A percentile compares a stretch with the other conserved stretches of the same genome.
phyloP scores from a whole-genome alignment of 2,113 vertebrate species.

The Illadopsis cleaveri region DNA sequence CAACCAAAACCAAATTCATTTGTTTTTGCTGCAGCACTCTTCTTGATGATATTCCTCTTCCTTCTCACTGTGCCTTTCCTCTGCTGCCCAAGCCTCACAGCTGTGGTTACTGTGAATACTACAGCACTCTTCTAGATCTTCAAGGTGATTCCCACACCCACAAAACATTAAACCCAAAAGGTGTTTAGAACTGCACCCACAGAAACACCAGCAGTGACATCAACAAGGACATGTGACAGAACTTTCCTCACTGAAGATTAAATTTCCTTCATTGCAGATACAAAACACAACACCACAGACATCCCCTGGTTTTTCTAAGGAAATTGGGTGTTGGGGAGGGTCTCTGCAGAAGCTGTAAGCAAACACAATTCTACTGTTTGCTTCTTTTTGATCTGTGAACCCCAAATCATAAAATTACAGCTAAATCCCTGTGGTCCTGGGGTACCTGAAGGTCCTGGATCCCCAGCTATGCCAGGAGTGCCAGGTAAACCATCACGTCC shows the following conservation, averaged over 20 bases:
- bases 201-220: neutral
- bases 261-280: neutral
- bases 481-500: slow-evolving; percentile 82
- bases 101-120: neutral
- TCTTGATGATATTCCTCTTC: neutral
- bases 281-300: neutral
- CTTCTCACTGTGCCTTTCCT: neutral
- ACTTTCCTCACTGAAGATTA: neutral
- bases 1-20: neutral
- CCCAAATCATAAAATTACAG: slow-evolving; percentile 70
- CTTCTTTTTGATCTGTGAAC: neutral
- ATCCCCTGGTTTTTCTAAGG: neutral
- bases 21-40: neutral
- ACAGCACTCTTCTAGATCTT: neutral
- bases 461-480: slow-evolving; percentile 76
- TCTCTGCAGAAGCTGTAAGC: neutral
- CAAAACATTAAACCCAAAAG: neutral
- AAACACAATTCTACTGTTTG: neutral
- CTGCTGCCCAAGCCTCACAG: neutral
- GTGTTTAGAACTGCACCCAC: neutral
- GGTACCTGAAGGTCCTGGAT: slow-evolving; percentile 80
- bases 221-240: neutral
- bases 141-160: neutral
- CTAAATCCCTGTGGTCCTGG: slow-evolving; percentile 83
- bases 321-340: neutral